Percentiles rank a stretch among this genome's conserved stretches.
Evolutionary conservation across 2,888 invertebrate genomes (phyloP).

Genomic region (Seira musarum): DNA sequence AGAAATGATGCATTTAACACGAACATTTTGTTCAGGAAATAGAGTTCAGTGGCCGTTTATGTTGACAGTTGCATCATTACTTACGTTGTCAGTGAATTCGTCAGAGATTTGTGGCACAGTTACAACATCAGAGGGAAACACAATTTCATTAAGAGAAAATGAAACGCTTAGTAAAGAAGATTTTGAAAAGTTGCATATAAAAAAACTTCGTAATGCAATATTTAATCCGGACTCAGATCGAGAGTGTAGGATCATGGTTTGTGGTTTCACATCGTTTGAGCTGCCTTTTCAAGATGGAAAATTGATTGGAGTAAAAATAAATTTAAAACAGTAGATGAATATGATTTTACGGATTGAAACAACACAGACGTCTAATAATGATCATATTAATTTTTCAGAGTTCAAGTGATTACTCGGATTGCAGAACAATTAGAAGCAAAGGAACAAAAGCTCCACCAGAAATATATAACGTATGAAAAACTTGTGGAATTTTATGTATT

Average conservation of each 20-base stretch:
- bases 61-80: no score
- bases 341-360: background rate
- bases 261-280: slow-evolving; percentile 36
- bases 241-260: slow-evolving; percentile 27
- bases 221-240: slow-evolving; percentile 1
- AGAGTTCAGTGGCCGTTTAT: no score
- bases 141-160: background rate
- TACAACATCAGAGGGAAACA: background rate
- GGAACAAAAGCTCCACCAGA: background rate
- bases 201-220: slow-evolving; percentile 20
- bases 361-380: background rate
- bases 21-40: background rate
- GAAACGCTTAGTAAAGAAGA: background rate
- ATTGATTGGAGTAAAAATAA: slow-evolving; percentile 44
- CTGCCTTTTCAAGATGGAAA: background rate
- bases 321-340: no score
- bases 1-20: background rate
- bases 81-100: background rate
- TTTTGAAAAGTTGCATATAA: slow-evolving; percentile 22
- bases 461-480: background rate
- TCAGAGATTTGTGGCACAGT: slow-evolving; percentile 32
- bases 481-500: background rate
- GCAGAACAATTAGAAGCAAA: background rate
- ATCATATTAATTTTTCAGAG: slow-evolving; percentile 13
- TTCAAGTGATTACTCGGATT: slow-evolving; percentile 30